These are phyloP conservation scores for Microdon myrmicae DNA, from an alignment of 2,888 invertebrate genomes.

Conservation along the genomic window DNA sequence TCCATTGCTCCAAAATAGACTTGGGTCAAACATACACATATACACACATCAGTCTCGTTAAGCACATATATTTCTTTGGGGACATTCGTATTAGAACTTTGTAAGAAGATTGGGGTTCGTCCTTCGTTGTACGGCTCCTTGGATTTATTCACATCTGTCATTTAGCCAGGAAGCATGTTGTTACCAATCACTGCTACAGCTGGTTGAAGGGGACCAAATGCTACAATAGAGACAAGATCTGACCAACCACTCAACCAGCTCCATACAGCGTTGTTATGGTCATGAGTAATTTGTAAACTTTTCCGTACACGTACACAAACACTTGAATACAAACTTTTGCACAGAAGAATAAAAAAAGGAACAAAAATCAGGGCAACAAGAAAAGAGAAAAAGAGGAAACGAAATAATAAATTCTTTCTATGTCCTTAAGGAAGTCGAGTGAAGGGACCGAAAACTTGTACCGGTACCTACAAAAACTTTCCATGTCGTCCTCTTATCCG, in stretches of 20 bases:
- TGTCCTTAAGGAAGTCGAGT: neutral
- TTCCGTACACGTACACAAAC: constrained; percentile 5
- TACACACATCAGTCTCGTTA: constrained; percentile 6
- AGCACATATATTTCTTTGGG: constrained; percentile 5
- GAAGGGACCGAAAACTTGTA: too few species aligned
- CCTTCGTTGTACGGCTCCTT: constrained; percentile 8
- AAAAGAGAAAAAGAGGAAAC: neutral
- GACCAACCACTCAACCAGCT: constrained; percentile 78
- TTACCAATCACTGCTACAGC: constrained; percentile 71
- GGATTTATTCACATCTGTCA: constrained; percentile 40
- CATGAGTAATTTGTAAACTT: constrained; percentile 19
- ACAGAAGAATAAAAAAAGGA: constrained; percentile 3
- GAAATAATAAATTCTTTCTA: neutral
- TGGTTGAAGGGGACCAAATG: constrained; percentile 84
- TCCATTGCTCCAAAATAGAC: neutral
- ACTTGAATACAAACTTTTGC: neutral
- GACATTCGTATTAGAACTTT: too few species aligned
- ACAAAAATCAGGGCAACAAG: neutral
- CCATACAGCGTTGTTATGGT: constrained; percentile 67
- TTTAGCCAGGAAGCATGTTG: constrained; percentile 56
- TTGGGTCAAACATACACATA: constrained; percentile 1
- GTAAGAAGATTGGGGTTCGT: too few species aligned
- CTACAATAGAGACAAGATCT: constrained; percentile 69
- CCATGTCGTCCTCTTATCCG: too few species aligned
- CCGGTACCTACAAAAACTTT: too few species aligned